Percentiles rank a stretch among this genome's conserved stretches.
phyloP scores from a whole-genome alignment of 92 coral and sea anemone genomes.

The Scolanthus callimorphus region DNA sequence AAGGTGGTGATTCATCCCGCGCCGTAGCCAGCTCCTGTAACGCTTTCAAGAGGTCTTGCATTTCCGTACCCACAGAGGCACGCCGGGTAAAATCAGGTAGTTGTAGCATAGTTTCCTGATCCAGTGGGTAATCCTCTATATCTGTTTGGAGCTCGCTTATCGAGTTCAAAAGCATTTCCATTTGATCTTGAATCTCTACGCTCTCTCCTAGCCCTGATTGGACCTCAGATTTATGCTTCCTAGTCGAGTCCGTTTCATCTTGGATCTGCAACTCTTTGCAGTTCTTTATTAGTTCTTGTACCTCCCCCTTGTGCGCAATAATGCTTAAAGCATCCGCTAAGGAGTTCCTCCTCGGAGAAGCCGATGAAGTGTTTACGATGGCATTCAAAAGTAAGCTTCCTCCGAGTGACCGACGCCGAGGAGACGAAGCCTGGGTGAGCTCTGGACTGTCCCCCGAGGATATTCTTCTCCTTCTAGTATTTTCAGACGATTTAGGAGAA shows the following conservation, averaged over 20 bases:
- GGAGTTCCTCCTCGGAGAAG: conserved; percentile 9
- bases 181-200: conserved; percentile 6
- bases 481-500: not conserved
- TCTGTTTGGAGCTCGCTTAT: conserved; percentile 24
- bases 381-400: conserved; percentile 29
- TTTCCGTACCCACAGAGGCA: conserved; percentile 41
- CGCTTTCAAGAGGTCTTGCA: conserved; percentile 43
- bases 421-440: not conserved
- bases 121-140: conserved; percentile 1
- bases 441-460: conserved; percentile 16
- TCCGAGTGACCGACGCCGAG: conserved; percentile 26
- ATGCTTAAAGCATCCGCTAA: conserved; percentile 21
- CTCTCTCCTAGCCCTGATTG: not conserved
- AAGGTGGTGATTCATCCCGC: conserved; percentile 12
- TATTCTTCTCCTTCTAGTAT: conserved; percentile 6
- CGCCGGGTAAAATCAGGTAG: conserved; percentile 10
- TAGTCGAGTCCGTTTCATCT: not conserved
- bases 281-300: conserved; percentile 18
- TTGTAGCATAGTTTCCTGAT: conserved; percentile 9
- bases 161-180: conserved; percentile 22
- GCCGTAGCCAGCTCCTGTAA: conserved; percentile 19
- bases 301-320: conserved; percentile 20
- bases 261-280: not conserved
- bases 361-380: conserved; percentile 9
- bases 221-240: not conserved